Percentiles rank a stretch among this genome's conserved stretches.
Evolutionary conservation across 2,113 vertebrate genomes (phyloP).

Genomic region (Pachypanchax playfairii): DNA sequence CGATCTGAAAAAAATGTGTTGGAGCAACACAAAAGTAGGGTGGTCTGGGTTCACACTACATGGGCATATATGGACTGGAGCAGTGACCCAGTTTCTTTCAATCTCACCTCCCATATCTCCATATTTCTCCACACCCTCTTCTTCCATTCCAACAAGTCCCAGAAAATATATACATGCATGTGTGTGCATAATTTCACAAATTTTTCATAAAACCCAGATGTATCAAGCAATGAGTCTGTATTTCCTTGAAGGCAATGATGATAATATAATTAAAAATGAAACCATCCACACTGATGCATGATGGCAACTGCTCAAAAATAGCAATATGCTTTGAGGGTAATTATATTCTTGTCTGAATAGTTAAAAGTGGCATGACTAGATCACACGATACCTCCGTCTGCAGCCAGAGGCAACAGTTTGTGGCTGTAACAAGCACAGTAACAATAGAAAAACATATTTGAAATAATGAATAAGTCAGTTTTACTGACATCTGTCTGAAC

Average conservation of each 20-base stretch:
- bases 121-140: background rate
- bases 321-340: background rate
- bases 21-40: background rate
- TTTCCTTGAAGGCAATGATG: background rate
- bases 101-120: too few relatives aligned
- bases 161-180: too few relatives aligned
- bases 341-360: constrained; percentile 6
- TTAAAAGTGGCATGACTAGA: constrained; percentile 4
- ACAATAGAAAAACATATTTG: background rate
- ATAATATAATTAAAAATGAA: constrained; percentile 10
- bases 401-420: background rate
- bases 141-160: background rate
- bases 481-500: too few relatives aligned
- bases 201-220: background rate
- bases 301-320: constrained; percentile 5
- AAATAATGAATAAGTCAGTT: too few relatives aligned
- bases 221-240: background rate
- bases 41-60: background rate
- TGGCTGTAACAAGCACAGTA: background rate
- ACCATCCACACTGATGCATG: constrained; percentile 2
- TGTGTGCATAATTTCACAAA: background rate
- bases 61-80: background rate
- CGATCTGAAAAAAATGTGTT: background rate
- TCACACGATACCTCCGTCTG: background rate
- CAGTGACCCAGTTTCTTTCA: background rate